Base-by-base conservation (phyloP, 2,888 invertebrate genomes). In the Acleris sparsana region DNA sequence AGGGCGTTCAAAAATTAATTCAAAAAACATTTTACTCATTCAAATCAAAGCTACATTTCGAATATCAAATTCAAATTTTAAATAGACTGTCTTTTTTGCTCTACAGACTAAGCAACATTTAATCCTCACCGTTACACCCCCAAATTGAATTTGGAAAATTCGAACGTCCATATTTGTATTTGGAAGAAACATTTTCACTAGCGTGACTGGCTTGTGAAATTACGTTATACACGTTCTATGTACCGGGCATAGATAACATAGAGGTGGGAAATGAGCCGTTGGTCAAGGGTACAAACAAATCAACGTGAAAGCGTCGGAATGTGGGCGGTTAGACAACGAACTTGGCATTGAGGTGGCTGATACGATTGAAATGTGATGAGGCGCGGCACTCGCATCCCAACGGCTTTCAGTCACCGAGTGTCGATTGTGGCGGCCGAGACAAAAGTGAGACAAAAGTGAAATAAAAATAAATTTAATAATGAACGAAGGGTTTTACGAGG, bases 291-390 rank as follows among this genome's bases (percentile, higher is more conserved):
- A 73, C 78, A 82, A 87, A 85, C 86, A 87, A 87, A 91, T 90
- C 87, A 88, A 74, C 66, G 72, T 78, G 81, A 89, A 78, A 88
- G 87, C 83, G 69, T 3, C 63, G 72, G 71, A 72, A 73, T 73
- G 73, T 62, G 72, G 74, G 60, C 57, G 61, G 67, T 59, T 58
- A 59, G 64, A 71, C 66, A 67, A 68, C 83, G 88, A 89, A 88
- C 88, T 88, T 90, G 88, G 87, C 88, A 88, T 88, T 89, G 89
- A 81, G 69, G 69, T 68, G 63, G 44, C 66, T 75, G 79, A 80
- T 79, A 80, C 75, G 80, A 89, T 85, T 87, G 84, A 79, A 81
- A 79, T 70, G 82, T 81, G 87, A 88, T 87, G 87, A 79, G 70
- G 68, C 71, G 73, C 59, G 62, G 62, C 53, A 33, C 59, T 69